A percentile compares a stretch with the other conserved stretches of the same genome.
These are phyloP conservation scores for Mastomys natalensis DNA, from an alignment of 2,113 vertebrate genomes.

Conservation along the genomic window DNA sequence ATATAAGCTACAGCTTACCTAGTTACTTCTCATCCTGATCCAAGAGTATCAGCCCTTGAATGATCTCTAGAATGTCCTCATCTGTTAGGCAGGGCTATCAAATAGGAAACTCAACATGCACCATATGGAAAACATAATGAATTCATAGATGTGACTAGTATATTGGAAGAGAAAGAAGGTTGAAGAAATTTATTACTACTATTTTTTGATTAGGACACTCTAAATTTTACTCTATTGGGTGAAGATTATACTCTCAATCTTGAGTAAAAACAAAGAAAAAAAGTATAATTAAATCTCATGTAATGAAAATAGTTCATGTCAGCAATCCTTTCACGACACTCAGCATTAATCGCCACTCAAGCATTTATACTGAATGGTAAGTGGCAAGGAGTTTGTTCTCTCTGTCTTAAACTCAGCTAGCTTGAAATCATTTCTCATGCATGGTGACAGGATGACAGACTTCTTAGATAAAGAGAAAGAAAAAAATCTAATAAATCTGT, in stretches of 20 bases:
- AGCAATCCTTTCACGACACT: slow-evolving; percentile 41
- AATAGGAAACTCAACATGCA: slow-evolving; percentile 43
- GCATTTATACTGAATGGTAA: slow-evolving; percentile 75
- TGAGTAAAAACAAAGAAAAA: background rate
- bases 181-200: slow-evolving; percentile 57
- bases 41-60: slow-evolving; percentile 57
- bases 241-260: slow-evolving; percentile 46
- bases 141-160: slow-evolving; percentile 57
- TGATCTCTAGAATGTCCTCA: slow-evolving; percentile 50
- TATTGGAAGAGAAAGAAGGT: slow-evolving; percentile 57
- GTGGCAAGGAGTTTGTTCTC: slow-evolving; percentile 82
- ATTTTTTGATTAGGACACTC: slow-evolving; percentile 49
- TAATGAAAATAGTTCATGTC: slow-evolving; percentile 55
- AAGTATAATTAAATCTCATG: slow-evolving; percentile 62
- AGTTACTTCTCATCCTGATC: background rate
- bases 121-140: slow-evolving; percentile 46
- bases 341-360: slow-evolving; percentile 49
- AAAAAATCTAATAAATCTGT: slow-evolving; percentile 60
- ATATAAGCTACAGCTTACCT: background rate
- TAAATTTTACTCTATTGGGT: slow-evolving; percentile 4
- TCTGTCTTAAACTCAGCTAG: slow-evolving; percentile 81
- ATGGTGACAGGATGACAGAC: slow-evolving; percentile 73
- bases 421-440: slow-evolving; percentile 83
- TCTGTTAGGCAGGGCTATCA: slow-evolving; percentile 65
- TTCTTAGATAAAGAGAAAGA: slow-evolving; percentile 60